These are phyloP conservation scores for Hemicordylus capensis DNA, from an alignment of 2,113 vertebrate species.

Conservation along the genomic window DNA sequence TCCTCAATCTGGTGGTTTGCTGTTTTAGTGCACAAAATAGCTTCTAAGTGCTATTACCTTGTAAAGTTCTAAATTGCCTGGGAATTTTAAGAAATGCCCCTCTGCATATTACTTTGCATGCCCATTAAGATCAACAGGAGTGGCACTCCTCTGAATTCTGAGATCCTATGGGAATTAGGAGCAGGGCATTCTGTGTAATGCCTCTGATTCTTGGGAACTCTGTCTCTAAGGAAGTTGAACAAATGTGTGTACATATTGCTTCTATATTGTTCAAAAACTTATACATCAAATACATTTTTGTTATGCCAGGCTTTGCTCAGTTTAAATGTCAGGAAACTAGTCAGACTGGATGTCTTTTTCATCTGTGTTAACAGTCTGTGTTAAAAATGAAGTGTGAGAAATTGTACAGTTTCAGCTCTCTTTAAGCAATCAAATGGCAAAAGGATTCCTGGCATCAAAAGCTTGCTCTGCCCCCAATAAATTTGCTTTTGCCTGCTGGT, in stretches of 20 bases:
- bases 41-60: neutral
- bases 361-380: neutral
- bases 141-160: neutral
- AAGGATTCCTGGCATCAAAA: neutral
- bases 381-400: neutral
- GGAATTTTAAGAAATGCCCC: neutral
- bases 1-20: too few species aligned
- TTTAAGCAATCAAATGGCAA: neutral
- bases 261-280: neutral
- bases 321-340: neutral
- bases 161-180: neutral
- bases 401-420: neutral
- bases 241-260: neutral
- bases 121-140: neutral
- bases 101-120: neutral
- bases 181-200: neutral
- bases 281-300: neutral
- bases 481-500: slow-evolving; percentile 1
- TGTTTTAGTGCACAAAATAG: neutral
- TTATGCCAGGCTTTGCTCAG: neutral
- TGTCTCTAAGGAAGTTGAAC: neutral
- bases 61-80: neutral
- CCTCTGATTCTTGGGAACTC: neutral
- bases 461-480: slow-evolving; percentile 15
- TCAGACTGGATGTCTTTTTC: neutral